Percentiles rank a stretch among this genome's conserved stretches.
Conservation (phyloP, 1,140 invertebrate species). For the Sipha flava region DNA sequence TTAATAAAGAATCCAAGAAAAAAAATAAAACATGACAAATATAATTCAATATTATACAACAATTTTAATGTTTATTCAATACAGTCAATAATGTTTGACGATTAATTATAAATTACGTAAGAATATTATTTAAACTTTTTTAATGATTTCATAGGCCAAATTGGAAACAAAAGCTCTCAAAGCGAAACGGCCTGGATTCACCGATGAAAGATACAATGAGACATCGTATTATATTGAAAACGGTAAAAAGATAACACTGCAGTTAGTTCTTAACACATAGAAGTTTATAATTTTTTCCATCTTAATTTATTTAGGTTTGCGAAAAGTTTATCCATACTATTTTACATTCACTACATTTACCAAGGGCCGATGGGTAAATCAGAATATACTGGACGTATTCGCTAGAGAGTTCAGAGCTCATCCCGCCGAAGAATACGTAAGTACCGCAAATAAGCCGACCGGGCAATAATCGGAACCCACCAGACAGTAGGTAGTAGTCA, state of each 20-base stretch:
- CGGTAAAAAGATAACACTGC: constrained; percentile 54
- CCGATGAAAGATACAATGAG: constrained; percentile 85
- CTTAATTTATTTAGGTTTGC: constrained; percentile 53
- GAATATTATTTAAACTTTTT: constrained; percentile 29
- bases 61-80: too few relatives aligned
- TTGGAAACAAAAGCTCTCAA: constrained; percentile 86
- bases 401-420: constrained; percentile 86
- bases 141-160: constrained; percentile 71
- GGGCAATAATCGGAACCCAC: too few relatives aligned
- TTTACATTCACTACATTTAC: constrained; percentile 95
- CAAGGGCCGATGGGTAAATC: constrained; percentile 94
- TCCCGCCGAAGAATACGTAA: constrained; percentile 77
- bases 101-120: too few relatives aligned
- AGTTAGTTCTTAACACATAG: too few relatives aligned
- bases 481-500: too few relatives aligned
- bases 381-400: constrained; percentile 90
- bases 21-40: too few relatives aligned
- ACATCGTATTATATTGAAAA: constrained; percentile 95
- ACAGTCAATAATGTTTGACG: too few relatives aligned
- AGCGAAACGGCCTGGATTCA: constrained; percentile 84
- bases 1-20: too few relatives aligned
- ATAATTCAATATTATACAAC: too few relatives aligned
- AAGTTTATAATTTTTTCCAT: not conserved
- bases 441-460: constrained; percentile 33
- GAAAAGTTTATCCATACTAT: constrained; percentile 98